Percentiles rank a stretch among this genome's conserved stretches.
phyloP scores from a whole-genome alignment of 2,888 invertebrate genomes.

The Synergus itoensis region DNA sequence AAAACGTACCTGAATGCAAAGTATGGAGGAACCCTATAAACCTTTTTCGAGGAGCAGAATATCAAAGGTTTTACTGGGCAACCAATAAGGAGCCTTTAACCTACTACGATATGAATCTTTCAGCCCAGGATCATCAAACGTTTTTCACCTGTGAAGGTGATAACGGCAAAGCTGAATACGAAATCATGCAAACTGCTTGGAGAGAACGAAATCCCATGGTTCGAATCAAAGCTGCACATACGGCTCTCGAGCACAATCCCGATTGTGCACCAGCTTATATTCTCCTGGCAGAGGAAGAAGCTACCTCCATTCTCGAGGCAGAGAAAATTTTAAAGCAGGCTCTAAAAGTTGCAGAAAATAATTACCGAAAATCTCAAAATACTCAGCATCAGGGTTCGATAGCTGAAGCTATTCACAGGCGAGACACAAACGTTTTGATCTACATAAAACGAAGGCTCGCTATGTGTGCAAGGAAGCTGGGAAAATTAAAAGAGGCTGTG shows the following conservation, averaged over 20 bases:
- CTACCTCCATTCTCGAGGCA: conserved; percentile 93
- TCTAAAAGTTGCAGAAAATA: conserved; percentile 89
- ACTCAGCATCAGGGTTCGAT: conserved; percentile 87
- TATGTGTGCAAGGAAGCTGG: conserved; percentile 98
- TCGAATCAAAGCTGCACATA: conserved; percentile 93
- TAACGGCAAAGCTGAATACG: conserved; percentile 91
- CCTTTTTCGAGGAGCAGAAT: conserved; percentile 97
- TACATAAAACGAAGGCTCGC: conserved; percentile 96
- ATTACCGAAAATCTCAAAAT: conserved; percentile 89
- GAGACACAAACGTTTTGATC: conserved; percentile 96
- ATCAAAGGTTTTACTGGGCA: conserved; percentile 95
- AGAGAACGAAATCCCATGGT: conserved; percentile 94
- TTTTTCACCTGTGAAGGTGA: conserved; percentile 96
- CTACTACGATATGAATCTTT: conserved; percentile 99
- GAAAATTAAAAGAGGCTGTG: conserved; percentile 95
- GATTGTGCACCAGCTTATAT: conserved; percentile 98
- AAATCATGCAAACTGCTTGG: conserved; percentile 98
- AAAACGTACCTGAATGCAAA: conserved; percentile 88
- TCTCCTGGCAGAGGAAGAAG: conserved; percentile 97
- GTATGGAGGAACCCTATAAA: conserved; percentile 98
- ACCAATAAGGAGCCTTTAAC: conserved; percentile 97
- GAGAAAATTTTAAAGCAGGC: conserved; percentile 92
- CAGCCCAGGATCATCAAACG: conserved; percentile 98
- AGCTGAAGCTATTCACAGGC: conserved; percentile 86
- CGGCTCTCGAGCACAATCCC: conserved; percentile 90